Base-by-base conservation (phyloP, 2,113 vertebrate genomes). In the Hucho hucho region DNA sequence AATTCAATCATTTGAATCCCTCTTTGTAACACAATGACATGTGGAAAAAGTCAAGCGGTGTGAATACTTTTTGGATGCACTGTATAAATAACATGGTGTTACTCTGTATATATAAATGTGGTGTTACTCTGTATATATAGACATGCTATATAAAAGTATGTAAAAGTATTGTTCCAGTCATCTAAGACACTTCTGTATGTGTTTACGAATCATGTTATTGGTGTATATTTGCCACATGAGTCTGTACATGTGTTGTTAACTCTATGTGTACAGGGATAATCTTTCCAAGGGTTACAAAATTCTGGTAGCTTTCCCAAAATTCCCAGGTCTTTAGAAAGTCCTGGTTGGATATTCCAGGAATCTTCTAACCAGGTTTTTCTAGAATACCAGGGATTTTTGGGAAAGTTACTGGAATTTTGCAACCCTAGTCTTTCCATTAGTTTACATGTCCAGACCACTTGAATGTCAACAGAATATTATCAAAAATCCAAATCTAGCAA, bases 391-490 rank as follows among this genome's bases (percentile, higher is more conserved):
- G 37, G 7, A 37, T 37, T 37, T 37, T 7, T 2, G 7, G 0
- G 37, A 43, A 43, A 43, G 37, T 43, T 11, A 11, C 9, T 43
- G 37, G 9, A 43, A 43, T 12, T 43, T 43, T 32, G 5, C 32
- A 32, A 32, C 32, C 5, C 32, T 43, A 43, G 37, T 75, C 64
- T 76, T 66, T 73, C 84, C 72, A 81, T 89, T 68, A 26, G 88
- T 92, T 91, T 91, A 90, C 90, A 90, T 90, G 87, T 87, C 83
- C 87, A 89, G 90, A 92, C 90, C 87, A 89, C 83, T 79, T 92
- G 90, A 91, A 92, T 92, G 90, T 92, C 73, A 72, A 82, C 75
- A 25, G 6, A 26, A 69, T 37, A n/a, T 4, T 61, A 69, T 83
- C 82, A 64, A 73, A 84, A 81, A 73, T 77, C 81, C 77, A 83